These are phyloP conservation scores for Urocynchramus pylzowi DNA, from an alignment of 2,113 vertebrate species.

Conservation along the genomic window DNA sequence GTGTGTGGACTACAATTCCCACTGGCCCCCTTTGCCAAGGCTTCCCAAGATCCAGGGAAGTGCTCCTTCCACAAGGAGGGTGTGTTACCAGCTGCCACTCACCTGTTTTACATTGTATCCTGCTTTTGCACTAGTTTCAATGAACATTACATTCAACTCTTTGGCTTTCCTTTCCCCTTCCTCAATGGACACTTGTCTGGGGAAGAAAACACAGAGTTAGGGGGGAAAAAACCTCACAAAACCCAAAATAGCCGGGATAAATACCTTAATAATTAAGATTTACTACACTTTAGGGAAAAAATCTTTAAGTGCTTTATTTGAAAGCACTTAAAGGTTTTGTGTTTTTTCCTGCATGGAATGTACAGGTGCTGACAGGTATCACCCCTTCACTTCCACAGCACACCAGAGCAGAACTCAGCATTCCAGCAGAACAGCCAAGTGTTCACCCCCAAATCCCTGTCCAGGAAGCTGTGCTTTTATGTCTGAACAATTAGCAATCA, in stretches of 20 bases:
- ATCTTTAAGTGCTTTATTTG: background rate
- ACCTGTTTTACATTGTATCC: conserved; percentile 99
- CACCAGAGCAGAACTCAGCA: background rate
- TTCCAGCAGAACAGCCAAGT: background rate
- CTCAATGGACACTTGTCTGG: conserved; percentile 98
- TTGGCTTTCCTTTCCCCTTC: conserved; percentile 99
- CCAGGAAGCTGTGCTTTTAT: background rate
- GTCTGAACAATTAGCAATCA: background rate
- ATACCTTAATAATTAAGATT: background rate
- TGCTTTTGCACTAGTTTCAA: conserved; percentile 99
- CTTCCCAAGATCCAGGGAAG: fast-evolving
- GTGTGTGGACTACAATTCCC: fast-evolving
- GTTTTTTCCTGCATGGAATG: background rate
- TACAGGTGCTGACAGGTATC: background rate
- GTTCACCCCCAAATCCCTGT: background rate
- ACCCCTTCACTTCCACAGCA: background rate
- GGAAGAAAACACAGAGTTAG: conserved; percentile 52
- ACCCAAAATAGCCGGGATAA: background rate
- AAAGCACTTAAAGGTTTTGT: background rate
- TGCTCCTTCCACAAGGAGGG: fast-evolving
- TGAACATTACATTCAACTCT: conserved; percentile 99
- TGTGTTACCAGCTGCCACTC: conserved; percentile 12
- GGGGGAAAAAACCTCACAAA: background rate
- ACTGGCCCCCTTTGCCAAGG: background rate
- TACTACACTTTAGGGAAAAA: background rate